Conservation (phyloP, 1,140 invertebrate species). For the Drosophila arizonae region DNA sequence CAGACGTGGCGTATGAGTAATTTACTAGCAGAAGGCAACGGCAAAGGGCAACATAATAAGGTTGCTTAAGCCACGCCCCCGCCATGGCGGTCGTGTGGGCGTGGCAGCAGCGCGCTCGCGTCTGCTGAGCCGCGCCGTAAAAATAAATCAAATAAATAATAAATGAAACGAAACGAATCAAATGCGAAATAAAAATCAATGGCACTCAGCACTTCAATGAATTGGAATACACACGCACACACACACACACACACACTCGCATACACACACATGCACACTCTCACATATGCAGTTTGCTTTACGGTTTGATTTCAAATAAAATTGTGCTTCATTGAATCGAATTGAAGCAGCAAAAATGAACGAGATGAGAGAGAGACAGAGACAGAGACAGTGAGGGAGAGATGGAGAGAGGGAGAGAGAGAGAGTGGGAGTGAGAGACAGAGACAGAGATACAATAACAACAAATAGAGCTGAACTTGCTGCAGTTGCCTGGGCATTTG, state of each 20-base stretch:
- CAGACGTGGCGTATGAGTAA: constrained; percentile 68
- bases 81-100: background rate
- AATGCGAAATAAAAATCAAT: constrained; percentile 80
- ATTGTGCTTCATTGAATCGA: constrained; percentile 78
- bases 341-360: constrained; percentile 70
- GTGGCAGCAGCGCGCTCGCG: background rate
- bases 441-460: constrained; percentile 1
- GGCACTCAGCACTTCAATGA: constrained; percentile 75
- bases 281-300: constrained; percentile 68
- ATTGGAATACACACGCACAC: constrained; percentile 52
- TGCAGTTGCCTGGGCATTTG: constrained; percentile 51
- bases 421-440: background rate
- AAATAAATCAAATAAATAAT: constrained; percentile 81
- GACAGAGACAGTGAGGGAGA: background rate
- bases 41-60: constrained; percentile 7
- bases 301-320: constrained; percentile 79
- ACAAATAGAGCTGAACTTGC: constrained; percentile 17
- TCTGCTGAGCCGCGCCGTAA: constrained; percentile 43
- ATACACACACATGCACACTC: constrained; percentile 1
- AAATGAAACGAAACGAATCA: constrained; percentile 79
- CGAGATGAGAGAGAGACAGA: no score
- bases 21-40: constrained; percentile 32
- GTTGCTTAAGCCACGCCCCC: constrained; percentile 8
- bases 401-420: constrained; percentile 12
- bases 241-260: constrained; percentile 39